These are phyloP conservation scores for Lepidurus apus DNA, from an alignment of 1,140 invertebrate genomes.

Conservation along the genomic window DNA sequence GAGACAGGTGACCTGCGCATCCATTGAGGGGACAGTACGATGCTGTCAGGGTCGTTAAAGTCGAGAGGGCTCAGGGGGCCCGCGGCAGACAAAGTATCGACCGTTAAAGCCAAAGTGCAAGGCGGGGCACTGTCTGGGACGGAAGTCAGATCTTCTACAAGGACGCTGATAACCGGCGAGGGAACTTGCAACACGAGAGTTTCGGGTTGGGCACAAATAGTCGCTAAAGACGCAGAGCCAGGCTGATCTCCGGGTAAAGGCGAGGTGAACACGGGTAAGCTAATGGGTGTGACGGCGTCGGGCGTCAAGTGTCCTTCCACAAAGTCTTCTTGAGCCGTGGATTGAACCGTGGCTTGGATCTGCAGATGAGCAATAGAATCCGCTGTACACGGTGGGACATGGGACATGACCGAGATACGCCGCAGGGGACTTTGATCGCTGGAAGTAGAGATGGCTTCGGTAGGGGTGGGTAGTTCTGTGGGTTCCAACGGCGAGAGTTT, in stretches of 20 bases:
- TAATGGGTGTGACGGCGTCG: not conserved
- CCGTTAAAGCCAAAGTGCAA: constrained; percentile 31
- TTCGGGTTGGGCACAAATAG: not conserved
- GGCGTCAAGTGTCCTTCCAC: not conserved
- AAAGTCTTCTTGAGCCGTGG: not conserved
- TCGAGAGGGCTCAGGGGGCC: constrained; percentile 31
- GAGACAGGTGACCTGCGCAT: constrained; percentile 36
- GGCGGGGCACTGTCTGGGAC: not conserved
- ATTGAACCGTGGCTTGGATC: constrained; percentile 25
- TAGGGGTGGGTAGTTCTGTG: not conserved
- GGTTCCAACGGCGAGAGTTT: not conserved
- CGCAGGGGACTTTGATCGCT: not conserved
- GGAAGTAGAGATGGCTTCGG: not conserved
- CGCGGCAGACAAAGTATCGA: constrained; percentile 32
- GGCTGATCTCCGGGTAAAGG: not conserved
- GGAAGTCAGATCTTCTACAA: not conserved
- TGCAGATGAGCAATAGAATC: not conserved
- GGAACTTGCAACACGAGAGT: not conserved
- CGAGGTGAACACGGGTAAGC: not conserved
- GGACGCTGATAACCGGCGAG: not conserved
- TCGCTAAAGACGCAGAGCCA: not conserved
- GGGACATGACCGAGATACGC: not conserved
- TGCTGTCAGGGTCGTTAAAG: constrained; percentile 35
- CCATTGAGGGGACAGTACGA: constrained; percentile 39
- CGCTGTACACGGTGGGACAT: not conserved